These are phyloP conservation scores for Coelinius sp. DNA, from an alignment of 2,888 invertebrate genomes.

Conservation along the genomic window DNA sequence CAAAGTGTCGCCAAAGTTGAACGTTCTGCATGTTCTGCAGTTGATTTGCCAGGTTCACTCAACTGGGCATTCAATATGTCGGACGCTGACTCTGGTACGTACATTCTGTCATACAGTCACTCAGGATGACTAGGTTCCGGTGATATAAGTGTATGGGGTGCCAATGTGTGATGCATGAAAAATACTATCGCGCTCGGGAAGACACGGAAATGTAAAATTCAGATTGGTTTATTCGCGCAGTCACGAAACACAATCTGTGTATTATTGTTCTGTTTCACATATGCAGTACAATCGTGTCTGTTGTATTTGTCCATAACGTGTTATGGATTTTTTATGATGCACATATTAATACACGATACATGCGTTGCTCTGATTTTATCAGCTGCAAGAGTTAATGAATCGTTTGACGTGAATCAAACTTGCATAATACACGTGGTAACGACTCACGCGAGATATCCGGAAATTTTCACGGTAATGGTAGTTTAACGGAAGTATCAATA, in stretches of 20 bases:
- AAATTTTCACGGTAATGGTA: neutral
- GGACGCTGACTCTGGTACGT: slow-evolving; percentile 60
- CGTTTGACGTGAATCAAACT: neutral
- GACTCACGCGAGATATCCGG: neutral
- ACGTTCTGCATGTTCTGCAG: slow-evolving; percentile 42
- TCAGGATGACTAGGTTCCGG: neutral
- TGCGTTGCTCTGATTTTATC: neutral
- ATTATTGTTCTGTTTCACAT: slow-evolving; percentile 5
- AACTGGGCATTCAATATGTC: slow-evolving; percentile 59
- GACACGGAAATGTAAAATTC: slow-evolving; percentile 27
- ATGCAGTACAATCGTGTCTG: neutral
- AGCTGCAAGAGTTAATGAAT: neutral
- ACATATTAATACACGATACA: neutral
- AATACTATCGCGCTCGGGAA: slow-evolving; percentile 4
- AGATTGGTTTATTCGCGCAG: slow-evolving; percentile 42
- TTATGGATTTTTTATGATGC: neutral
- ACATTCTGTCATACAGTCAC: neutral
- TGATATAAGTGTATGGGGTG: neutral
- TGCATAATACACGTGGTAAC: neutral
- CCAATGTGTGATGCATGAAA: neutral
- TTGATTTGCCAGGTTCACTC: slow-evolving; percentile 42
- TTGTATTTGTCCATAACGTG: neutral
- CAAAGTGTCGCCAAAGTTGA: slow-evolving; percentile 60
- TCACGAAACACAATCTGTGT: slow-evolving; percentile 44
- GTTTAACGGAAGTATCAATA: slow-evolving; percentile 9